phyloP scores from a whole-genome alignment of 2,113 vertebrate species.

The Alethe diademata region DNA sequence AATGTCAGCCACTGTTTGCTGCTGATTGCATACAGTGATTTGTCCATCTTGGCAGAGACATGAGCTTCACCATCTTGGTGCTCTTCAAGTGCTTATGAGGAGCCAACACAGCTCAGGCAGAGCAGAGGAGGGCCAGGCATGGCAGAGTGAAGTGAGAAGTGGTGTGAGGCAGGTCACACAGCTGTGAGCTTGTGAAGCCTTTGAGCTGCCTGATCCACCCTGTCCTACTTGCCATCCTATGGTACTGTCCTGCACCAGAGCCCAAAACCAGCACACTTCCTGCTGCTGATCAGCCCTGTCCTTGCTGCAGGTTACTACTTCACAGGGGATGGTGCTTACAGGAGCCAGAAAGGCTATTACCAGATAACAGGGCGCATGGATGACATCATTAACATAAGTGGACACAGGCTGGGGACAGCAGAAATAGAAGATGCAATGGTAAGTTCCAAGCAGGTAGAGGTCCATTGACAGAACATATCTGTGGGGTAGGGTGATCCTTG shows the following conservation, averaged over 20 bases:
- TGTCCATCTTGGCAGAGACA: not conserved
- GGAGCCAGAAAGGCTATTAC: slow-evolving; percentile 83
- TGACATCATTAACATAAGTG: slow-evolving; percentile 91
- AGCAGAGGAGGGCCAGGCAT: not conserved
- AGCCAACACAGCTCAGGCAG: not conserved
- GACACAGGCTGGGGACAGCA: slow-evolving; percentile 88
- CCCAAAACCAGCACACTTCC: not conserved
- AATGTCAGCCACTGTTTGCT: not conserved
- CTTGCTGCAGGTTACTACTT: slow-evolving; percentile 84
- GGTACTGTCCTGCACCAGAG: not conserved
- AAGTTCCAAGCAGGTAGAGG: not conserved
- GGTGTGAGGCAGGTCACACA: not conserved
- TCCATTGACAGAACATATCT: not conserved
- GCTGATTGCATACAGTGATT: not conserved
- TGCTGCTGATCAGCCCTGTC: not conserved
- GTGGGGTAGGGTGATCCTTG: not conserved
- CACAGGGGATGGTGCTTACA: slow-evolving; percentile 86
- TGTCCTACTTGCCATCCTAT: fast-evolving
- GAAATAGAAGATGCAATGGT: slow-evolving; percentile 94
- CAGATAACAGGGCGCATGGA: slow-evolving; percentile 93
- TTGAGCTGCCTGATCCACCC: fast-evolving
- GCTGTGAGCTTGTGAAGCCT: not conserved
- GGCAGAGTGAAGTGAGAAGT: not conserved
- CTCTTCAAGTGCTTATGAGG: not conserved
- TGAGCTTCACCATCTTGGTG: not conserved